Percentiles rank a stretch among this genome's conserved stretches.
Conservation (phyloP, 2,888 invertebrate genomes). For the Taenaris catops region DNA sequence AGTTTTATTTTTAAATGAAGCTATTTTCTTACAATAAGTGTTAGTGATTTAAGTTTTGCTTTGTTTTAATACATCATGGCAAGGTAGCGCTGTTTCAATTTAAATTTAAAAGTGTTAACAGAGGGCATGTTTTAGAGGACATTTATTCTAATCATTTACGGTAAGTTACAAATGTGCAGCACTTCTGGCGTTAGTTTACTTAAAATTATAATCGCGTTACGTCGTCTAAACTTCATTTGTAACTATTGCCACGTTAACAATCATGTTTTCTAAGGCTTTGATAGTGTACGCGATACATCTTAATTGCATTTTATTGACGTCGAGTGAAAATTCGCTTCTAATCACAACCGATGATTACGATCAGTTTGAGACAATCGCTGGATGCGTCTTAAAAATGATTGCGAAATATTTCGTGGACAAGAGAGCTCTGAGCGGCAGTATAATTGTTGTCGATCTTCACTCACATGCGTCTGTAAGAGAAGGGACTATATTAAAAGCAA, state of each 20-base stretch:
- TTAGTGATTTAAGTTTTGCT: no score
- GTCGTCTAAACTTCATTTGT: not conserved
- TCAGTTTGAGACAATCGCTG: conserved; percentile 60
- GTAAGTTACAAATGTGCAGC: conserved; percentile 4
- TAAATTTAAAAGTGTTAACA: no score
- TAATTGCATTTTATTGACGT: conserved; percentile 36
- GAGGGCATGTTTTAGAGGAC: no score
- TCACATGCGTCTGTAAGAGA: conserved; percentile 61
- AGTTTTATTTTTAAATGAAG: no score
- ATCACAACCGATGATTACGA: conserved; percentile 52
- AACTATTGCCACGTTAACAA: not conserved
- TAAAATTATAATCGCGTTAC: conserved; percentile 4
- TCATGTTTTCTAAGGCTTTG: conserved; percentile 2
- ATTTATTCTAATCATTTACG: no score
- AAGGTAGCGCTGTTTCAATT: no score
- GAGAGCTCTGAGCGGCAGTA: conserved; percentile 70
- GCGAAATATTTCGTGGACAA: conserved; percentile 75
- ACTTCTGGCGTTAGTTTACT: conserved; percentile 2
- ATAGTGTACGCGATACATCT: conserved; percentile 10
- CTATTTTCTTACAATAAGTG: no score
- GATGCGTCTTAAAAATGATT: conserved; percentile 73
- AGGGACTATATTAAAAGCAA: conserved; percentile 57
- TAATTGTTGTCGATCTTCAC: conserved; percentile 72
- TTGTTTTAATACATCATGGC: no score
- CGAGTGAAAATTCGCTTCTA: conserved; percentile 51